phyloP scores from a whole-genome alignment of 2,113 vertebrate species.

The Pavo muticus region DNA sequence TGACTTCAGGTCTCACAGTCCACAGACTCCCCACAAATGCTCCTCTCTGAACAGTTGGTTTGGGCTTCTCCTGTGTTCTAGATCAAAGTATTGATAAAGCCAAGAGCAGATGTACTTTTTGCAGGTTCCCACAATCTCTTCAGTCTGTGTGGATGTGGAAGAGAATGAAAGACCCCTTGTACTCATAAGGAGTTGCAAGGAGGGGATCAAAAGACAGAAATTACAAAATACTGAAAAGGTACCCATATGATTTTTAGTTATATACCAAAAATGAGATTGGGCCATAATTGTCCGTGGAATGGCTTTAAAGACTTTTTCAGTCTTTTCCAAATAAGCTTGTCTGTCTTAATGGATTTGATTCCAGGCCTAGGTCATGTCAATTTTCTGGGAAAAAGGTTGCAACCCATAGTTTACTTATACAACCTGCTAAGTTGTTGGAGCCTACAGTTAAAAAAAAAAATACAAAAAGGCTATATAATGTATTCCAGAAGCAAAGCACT shows the following conservation, averaged over 20 bases:
- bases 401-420: neutral
- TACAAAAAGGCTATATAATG: neutral
- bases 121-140: neutral
- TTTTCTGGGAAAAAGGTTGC: neutral
- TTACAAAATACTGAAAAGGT: neutral
- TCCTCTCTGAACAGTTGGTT: neutral
- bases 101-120: neutral
- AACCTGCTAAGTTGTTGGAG: neutral
- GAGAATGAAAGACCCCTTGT: neutral
- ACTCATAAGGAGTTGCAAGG: neutral
- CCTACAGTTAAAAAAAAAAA: neutral
- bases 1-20: neutral
- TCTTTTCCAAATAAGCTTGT: neutral
- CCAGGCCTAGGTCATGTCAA: neutral
- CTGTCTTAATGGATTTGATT: neutral
- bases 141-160: neutral
- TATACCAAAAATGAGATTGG: neutral
- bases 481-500: neutral
- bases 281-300: neutral
- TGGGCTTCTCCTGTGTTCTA: neutral
- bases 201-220: neutral
- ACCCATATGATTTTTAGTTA: neutral
- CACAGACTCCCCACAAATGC: neutral
- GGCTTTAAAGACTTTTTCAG: neutral
- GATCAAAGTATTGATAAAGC: neutral